Conservation (phyloP, 2,888 invertebrate genomes). For the Abrostola tripartita region DNA sequence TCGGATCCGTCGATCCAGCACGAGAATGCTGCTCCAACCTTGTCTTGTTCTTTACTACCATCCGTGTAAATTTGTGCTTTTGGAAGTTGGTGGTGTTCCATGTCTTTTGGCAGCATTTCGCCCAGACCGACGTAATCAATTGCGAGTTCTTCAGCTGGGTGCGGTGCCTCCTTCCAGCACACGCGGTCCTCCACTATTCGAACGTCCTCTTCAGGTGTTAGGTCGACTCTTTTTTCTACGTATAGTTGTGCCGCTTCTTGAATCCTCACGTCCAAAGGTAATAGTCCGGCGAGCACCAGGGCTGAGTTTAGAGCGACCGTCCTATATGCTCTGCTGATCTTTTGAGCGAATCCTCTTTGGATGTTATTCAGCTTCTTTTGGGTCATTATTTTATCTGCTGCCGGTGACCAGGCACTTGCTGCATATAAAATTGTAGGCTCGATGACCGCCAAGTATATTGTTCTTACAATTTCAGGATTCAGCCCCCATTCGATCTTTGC, state of each 20-base stretch:
- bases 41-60: conserved; percentile 1
- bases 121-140: too few relatives aligned
- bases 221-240: background rate
- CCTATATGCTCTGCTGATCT: background rate
- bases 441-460: background rate
- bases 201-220: background rate
- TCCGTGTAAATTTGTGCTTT: background rate
- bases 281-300: background rate
- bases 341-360: background rate
- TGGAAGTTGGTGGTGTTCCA: background rate
- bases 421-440: conserved; percentile 3
- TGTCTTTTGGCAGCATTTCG: too few relatives aligned
- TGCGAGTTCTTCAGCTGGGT: background rate
- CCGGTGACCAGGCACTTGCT: conserved; percentile 4
- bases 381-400: background rate
- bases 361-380: background rate
- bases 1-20: too few relatives aligned
- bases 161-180: background rate
- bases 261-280: background rate
- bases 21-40: background rate
- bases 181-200: background rate
- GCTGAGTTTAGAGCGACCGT: conserved; percentile 4
- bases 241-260: background rate
- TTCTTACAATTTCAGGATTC: background rate
- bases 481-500: background rate